Evolutionary conservation across 2,113 vertebrate species (phyloP).

Genomic region (Amia ocellicauda): DNA sequence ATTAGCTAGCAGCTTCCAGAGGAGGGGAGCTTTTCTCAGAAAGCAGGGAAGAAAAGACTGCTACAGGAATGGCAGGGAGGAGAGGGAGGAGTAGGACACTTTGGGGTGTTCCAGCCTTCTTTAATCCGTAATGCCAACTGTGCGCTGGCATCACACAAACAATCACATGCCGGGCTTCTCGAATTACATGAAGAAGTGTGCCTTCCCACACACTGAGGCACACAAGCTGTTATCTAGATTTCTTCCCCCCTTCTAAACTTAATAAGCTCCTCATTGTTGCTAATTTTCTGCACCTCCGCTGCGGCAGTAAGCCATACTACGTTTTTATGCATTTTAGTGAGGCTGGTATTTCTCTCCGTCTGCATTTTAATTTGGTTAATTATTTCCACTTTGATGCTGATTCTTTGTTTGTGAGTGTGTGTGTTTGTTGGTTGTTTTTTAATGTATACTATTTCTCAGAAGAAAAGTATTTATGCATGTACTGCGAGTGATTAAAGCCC

Average conservation of each 20-base stretch:
- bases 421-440: no score
- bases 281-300: background rate
- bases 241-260: background rate
- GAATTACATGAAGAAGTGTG: no score
- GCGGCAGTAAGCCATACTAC: background rate
- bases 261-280: background rate
- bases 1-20: no score
- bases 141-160: background rate
- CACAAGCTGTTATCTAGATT: slow-evolving; percentile 2
- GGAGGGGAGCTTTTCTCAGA: background rate
- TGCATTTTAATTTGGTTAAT: no score
- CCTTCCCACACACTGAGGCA: background rate
- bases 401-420: no score
- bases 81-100: background rate
- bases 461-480: no score
- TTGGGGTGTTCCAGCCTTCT: background rate
- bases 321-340: no score
- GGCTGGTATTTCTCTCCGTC: no score
- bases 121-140: background rate
- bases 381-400: no score
- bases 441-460: no score
- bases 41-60: background rate
- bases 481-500: no score
- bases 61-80: background rate
- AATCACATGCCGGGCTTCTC: background rate